Evolutionary conservation across 2,888 invertebrate genomes (phyloP).

Genomic region (Cheilosia vulpina): DNA sequence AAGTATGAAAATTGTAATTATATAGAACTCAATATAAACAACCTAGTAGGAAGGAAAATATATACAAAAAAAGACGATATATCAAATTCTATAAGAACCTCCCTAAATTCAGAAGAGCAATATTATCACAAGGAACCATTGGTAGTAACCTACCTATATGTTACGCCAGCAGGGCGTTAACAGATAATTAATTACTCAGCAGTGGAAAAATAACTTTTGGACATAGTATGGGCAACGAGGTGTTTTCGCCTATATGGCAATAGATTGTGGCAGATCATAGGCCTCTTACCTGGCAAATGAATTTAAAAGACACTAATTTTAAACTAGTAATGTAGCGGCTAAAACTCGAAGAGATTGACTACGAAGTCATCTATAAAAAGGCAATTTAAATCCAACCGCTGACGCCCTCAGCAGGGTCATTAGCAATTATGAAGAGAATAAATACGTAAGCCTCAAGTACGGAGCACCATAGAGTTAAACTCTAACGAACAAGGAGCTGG

Average conservation of each 20-base stretch:
- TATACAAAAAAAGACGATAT: too few relatives aligned
- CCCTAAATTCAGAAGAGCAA: too few relatives aligned
- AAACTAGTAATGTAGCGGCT: too few relatives aligned
- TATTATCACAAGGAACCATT: background rate
- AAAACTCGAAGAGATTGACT: too few relatives aligned
- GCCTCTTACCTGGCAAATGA: too few relatives aligned
- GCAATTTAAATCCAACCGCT: background rate
- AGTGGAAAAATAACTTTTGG: slow-evolving; percentile 5
- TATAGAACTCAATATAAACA: too few relatives aligned
- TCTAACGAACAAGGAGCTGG: background rate
- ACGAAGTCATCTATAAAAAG: too few relatives aligned
- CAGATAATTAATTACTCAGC: background rate
- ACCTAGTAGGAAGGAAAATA: too few relatives aligned
- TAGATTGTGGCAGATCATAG: too few relatives aligned
- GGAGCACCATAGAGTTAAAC: background rate
- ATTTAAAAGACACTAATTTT: too few relatives aligned
- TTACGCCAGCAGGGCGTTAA: background rate
- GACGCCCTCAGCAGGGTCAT: background rate
- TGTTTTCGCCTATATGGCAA: slow-evolving; percentile 4
- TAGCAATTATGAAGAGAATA: background rate
- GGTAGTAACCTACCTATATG: background rate
- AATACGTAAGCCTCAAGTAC: background rate
- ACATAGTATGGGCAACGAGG: background rate
- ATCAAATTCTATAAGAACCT: too few relatives aligned
- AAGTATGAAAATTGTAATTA: too few relatives aligned